Evolutionary conservation across 2,113 vertebrate genomes (phyloP).

Genomic region (Crocuta crocuta): DNA sequence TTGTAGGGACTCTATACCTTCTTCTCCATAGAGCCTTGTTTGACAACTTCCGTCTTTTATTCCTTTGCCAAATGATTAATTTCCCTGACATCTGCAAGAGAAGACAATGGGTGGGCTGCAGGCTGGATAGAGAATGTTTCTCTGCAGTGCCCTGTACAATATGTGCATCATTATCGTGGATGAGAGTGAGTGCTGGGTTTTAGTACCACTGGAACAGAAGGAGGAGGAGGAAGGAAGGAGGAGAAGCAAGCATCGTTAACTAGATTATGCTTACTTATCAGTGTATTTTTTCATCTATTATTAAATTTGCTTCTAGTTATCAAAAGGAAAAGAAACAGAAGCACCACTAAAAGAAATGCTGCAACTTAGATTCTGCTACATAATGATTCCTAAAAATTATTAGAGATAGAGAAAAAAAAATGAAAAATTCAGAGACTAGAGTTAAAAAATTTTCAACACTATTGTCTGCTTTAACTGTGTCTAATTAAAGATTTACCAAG

Average conservation of each 20-base stretch:
- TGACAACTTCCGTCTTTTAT: not conserved
- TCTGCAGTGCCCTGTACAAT: fast-evolving
- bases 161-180: not conserved
- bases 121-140: not conserved
- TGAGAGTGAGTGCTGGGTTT: not conserved
- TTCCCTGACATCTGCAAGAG: not conserved
- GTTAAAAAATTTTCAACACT: not conserved
- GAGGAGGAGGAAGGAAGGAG: not conserved
- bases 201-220: not conserved
- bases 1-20: not conserved
- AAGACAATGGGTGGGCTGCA: not conserved
- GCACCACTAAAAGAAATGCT: not conserved
- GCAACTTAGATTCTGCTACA: not conserved
- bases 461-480: not conserved
- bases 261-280: not conserved
- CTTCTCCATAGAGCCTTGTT: not conserved
- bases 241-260: not conserved
- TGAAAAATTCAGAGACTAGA: not conserved
- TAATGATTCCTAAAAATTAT: not conserved
- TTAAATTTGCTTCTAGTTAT: not conserved
- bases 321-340: not conserved
- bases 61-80: not conserved
- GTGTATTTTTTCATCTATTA: not conserved
- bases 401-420: not conserved
- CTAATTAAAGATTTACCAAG: not conserved